Conservation (phyloP, 2,797 vertebrate genomes). For the Cygnus olor region DNA sequence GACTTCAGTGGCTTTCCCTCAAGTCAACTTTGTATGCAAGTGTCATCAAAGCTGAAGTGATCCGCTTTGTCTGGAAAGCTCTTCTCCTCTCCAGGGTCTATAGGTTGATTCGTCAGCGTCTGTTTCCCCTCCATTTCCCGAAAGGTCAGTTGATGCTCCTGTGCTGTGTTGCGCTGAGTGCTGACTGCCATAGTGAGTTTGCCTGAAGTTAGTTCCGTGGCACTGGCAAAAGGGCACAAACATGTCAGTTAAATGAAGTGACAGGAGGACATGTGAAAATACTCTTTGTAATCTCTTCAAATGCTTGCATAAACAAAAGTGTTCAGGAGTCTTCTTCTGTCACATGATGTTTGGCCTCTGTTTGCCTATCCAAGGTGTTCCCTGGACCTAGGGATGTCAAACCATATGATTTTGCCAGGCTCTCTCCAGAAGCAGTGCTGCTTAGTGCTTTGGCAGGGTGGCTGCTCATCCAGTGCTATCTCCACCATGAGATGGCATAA, state of each 20-base stretch:
- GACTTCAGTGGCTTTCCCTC: not conserved
- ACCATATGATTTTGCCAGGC: not conserved
- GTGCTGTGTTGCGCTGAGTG: not conserved
- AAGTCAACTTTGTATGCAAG: not conserved
- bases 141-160: not conserved
- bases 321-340: not conserved
- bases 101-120: not conserved
- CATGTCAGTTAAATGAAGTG: not conserved
- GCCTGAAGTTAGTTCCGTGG: not conserved
- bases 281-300: not conserved
- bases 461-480: not conserved
- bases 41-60: not conserved
- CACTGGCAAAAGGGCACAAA: not conserved
- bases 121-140: not conserved
- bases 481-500: not conserved
- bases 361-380: not conserved
- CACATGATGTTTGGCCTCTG: not conserved
- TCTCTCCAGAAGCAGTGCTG: not conserved
- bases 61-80: not conserved
- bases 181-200: not conserved
- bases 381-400: not conserved
- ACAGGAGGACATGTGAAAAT: not conserved
- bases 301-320: not conserved
- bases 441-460: not conserved
- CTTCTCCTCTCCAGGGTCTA: not conserved